These are phyloP conservation scores for Denticeps clupeoides DNA, from an alignment of 2,797 vertebrate genomes.

Conservation along the genomic window DNA sequence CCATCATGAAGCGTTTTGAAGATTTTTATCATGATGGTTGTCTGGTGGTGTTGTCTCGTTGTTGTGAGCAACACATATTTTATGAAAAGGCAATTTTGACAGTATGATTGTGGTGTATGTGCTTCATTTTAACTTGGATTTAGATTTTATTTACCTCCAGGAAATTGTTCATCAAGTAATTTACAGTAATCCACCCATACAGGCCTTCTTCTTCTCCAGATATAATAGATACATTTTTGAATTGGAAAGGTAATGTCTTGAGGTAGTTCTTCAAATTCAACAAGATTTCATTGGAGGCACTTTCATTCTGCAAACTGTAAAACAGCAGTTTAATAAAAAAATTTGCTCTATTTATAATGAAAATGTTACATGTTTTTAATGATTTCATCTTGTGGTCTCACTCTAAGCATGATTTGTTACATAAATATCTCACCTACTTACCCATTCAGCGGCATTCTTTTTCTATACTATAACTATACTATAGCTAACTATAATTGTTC, in stretches of 20 bases:
- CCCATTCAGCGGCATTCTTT: background rate
- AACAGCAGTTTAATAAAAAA: background rate
- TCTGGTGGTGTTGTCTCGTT: too few species aligned
- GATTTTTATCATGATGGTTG: too few species aligned
- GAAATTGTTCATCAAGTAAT: slow-evolving; percentile 92
- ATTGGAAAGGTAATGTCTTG: slow-evolving; percentile 69
- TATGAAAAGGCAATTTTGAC: too few species aligned
- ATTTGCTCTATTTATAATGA: too few species aligned
- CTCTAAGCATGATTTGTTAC: background rate
- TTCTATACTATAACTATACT: too few species aligned
- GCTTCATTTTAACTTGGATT: too few species aligned
- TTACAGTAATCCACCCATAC: slow-evolving; percentile 95
- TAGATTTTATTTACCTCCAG: slow-evolving; percentile 71
- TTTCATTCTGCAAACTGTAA: slow-evolving; percentile 50
- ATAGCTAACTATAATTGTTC: too few species aligned
- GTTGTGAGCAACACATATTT: too few species aligned
- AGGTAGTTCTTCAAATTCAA: slow-evolving; percentile 67
- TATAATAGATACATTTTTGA: slow-evolving; percentile 83
- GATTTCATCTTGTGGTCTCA: background rate
- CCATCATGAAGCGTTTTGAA: too few species aligned
- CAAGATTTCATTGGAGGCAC: slow-evolving; percentile 65
- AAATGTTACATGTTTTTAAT: background rate
- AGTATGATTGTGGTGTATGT: too few species aligned
- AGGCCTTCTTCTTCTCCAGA: slow-evolving; percentile 86
- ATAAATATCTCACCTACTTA: background rate